Percentiles rank a stretch among this genome's conserved stretches.
Conservation (phyloP, 2,113 vertebrate species). For the Myotis yumanensis region DNA sequence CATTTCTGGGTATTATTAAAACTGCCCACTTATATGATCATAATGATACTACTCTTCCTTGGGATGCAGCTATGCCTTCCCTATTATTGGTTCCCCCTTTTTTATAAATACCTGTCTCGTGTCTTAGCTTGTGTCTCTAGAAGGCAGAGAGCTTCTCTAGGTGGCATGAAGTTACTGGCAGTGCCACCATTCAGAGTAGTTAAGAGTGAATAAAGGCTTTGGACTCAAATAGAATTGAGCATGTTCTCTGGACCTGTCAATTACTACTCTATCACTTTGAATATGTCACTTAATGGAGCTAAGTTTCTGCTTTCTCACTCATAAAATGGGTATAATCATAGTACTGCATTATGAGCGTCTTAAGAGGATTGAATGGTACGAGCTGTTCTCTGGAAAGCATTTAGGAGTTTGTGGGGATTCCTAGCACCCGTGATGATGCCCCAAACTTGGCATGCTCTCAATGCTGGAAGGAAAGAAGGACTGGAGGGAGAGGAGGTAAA, state of each 20-base stretch:
- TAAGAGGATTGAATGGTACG: neutral
- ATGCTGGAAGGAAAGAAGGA: neutral
- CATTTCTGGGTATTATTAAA: neutral
- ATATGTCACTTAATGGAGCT: neutral
- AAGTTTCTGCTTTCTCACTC: slow-evolving; percentile 32
- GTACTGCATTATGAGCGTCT: neutral
- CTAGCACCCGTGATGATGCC: neutral
- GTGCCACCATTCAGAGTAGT: neutral
- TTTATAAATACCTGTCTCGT: neutral
- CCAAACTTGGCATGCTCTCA: neutral
- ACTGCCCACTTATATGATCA: neutral
- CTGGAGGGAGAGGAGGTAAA: neutral
- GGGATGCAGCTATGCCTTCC: neutral
- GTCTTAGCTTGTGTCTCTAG: neutral
- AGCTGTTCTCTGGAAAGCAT: neutral
- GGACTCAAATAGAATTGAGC: neutral
- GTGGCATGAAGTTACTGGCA: neutral
- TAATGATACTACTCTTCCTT: neutral
- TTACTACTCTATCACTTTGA: slow-evolving; percentile 2
- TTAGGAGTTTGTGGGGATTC: neutral
- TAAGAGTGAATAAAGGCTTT: neutral
- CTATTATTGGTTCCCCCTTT: neutral
- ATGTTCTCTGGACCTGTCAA: neutral
- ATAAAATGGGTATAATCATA: neutral
- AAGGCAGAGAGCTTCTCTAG: neutral